A percentile compares a stretch with the other conserved stretches of the same genome.
phyloP scores from a whole-genome alignment of 2,888 invertebrate genomes.

The Osedax fenrisi region DNA sequence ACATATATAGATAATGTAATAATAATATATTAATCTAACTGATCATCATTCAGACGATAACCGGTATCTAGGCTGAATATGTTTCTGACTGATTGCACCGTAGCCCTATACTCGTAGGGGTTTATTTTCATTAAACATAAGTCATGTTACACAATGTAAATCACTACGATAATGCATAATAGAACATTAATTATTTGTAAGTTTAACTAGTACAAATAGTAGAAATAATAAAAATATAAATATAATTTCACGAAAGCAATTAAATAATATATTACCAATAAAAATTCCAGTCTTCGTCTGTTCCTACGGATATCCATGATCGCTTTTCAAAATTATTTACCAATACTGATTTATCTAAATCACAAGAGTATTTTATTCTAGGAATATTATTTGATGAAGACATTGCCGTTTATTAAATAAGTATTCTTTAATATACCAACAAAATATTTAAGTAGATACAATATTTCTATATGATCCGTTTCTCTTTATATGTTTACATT shows the following conservation, averaged over 20 bases:
- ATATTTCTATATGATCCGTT: too few species aligned
- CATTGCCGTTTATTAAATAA: too few species aligned
- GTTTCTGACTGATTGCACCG: constrained; percentile 74
- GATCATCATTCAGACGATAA: constrained; percentile 79
- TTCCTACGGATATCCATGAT: constrained; percentile 74
- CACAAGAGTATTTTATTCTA: constrained; percentile 55
- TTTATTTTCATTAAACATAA: too few species aligned
- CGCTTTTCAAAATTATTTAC: constrained; percentile 80
- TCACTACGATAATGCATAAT: too few species aligned
- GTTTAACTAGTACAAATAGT: neutral
- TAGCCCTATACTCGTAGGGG: constrained; percentile 57
- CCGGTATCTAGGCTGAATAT: constrained; percentile 83
- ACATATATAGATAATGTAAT: too few species aligned
- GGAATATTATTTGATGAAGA: constrained; percentile 15
- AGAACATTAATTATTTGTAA: neutral
- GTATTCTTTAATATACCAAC: too few species aligned
- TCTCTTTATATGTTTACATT: too few species aligned
- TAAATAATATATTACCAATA: constrained; percentile 59
- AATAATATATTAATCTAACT: too few species aligned
- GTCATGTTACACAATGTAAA: too few species aligned
- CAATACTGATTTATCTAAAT: constrained; percentile 82
- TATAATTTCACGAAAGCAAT: too few species aligned
- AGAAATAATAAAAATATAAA: constrained; percentile 8
- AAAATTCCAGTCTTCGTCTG: constrained; percentile 87
- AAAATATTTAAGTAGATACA: too few species aligned